Base-by-base conservation (phyloP, 2,888 invertebrate species). In the Machimus rusticus region DNA sequence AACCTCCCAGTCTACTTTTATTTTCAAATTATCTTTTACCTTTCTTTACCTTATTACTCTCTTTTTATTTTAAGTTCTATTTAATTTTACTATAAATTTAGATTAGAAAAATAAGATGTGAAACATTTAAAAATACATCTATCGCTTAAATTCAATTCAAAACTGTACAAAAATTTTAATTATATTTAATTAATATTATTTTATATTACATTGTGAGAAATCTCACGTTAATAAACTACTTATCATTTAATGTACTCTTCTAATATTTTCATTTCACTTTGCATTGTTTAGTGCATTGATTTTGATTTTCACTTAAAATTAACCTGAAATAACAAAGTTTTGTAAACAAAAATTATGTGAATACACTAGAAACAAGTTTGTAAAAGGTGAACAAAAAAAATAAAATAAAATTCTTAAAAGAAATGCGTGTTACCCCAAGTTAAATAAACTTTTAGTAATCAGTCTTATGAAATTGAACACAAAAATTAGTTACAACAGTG, bases 261-360 rank as follows among this genome's bases (percentile, higher is more conserved):
- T 66, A 28, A 74, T 31, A 76, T 39, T 39, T 46, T 46, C n/a
- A 19, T 19, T 79, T 16, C 43, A 79, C 46, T 51, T 79, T 81
- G 84, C 74, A 74, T 84, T 74, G 84, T 9, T 74, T 39, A n/a
- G 57, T 84, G 57, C 74, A 84, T 66, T 39, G 84, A 37, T 66
- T 84, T 84, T 84, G 74, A 84, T 66, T 84, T 66, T 66, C 66
- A 66, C 84, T 84, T 84, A 84, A 57, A 66, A 57, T 66, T 84
- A 66, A 23, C 9, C 66, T 84, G 39, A 66, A 37, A 34, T 84
- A 74, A 84, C 74, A 74, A 66, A 82, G 43, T 43, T 23, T 79
- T 79, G 43, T 79, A 79, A 79, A 79, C 46, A 43, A 79, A 46
- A 79, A 31, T 28, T 79, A 79, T 79, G 79, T 79, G 43, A 39